phyloP scores from a whole-genome alignment of 2,113 vertebrate species.

The Zapornia atra region DNA sequence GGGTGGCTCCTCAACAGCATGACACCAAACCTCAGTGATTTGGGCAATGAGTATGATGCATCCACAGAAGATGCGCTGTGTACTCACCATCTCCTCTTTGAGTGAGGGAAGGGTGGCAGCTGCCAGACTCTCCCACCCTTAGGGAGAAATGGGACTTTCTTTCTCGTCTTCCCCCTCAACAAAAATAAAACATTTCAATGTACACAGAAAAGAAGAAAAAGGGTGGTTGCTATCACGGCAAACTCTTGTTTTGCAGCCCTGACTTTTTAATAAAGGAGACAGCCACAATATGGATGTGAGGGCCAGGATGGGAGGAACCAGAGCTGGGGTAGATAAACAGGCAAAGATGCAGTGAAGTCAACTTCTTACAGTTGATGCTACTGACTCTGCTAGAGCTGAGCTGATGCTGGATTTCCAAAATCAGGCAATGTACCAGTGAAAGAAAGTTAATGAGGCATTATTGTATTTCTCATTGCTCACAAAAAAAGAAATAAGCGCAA shows the following conservation, averaged over 20 bases:
- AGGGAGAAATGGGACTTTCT: slow-evolving; percentile 53
- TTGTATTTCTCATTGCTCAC: background rate
- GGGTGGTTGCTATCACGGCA: background rate
- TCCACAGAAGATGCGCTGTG: background rate
- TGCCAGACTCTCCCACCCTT: slow-evolving; percentile 40
- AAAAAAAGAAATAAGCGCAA: background rate
- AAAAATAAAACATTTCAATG: slow-evolving; percentile 50
- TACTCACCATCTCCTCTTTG: slow-evolving; percentile 54
- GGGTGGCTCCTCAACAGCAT: background rate
- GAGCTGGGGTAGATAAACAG: background rate
- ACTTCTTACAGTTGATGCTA: background rate
- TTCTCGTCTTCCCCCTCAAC: slow-evolving; percentile 44
- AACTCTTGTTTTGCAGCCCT: background rate
- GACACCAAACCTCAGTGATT: background rate
- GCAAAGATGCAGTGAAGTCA: background rate
- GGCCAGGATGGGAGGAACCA: background rate
- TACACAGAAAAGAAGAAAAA: background rate
- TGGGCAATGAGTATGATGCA: background rate
- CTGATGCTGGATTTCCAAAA: background rate
- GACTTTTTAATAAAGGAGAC: background rate
- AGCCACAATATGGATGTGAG: background rate
- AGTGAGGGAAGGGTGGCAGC: slow-evolving; percentile 42
- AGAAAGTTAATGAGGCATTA: background rate
- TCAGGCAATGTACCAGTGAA: background rate
- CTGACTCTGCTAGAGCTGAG: background rate